These are phyloP conservation scores for Aurelia aurita DNA, from an alignment of 30 jellyfish, hydroid and myxozoan genomes.

Conservation along the genomic window DNA sequence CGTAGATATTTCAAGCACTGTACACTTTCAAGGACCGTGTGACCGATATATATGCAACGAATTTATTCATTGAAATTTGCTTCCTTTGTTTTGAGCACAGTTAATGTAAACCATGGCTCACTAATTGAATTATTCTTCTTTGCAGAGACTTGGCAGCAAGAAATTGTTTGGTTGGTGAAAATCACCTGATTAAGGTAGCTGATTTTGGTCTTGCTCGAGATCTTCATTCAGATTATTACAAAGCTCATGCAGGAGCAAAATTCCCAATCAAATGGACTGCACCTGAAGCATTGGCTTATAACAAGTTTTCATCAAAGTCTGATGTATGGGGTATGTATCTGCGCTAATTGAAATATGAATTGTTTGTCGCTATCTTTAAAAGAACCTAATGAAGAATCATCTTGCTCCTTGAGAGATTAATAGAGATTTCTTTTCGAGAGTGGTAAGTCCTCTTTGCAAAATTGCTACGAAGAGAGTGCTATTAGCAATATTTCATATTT, in stretches of 20 bases:
- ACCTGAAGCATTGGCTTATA: constrained; percentile 97
- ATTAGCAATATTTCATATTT: too few species aligned
- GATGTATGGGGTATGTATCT: constrained; percentile 94
- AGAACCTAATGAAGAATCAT: too few species aligned
- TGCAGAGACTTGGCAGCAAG: constrained; percentile 97
- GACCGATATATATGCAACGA: too few species aligned
- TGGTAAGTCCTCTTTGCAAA: too few species aligned
- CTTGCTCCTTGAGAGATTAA: too few species aligned
- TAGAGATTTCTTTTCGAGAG: too few species aligned
- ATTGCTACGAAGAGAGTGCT: too few species aligned
- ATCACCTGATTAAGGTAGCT: constrained; percentile 92
- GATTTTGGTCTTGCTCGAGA: constrained; percentile 97
- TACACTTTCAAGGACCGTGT: too few species aligned
- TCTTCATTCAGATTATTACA: constrained; percentile 86
- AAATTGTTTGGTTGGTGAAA: constrained; percentile 94
- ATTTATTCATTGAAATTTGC: too few species aligned
- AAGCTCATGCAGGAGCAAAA: constrained; percentile 97
- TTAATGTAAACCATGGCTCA: too few species aligned
- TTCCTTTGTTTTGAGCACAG: too few species aligned
- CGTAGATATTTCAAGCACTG: too few species aligned
- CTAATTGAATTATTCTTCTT: neutral
- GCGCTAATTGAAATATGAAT: neutral
- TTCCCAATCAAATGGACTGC: constrained; percentile 99
- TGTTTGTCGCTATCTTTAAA: neutral
- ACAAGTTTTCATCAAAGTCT: constrained; percentile 92